A percentile compares a stretch with the other conserved stretches of the same genome.
Conservation (phyloP, 2,797 vertebrate genomes). For the Esox lucius region DNA sequence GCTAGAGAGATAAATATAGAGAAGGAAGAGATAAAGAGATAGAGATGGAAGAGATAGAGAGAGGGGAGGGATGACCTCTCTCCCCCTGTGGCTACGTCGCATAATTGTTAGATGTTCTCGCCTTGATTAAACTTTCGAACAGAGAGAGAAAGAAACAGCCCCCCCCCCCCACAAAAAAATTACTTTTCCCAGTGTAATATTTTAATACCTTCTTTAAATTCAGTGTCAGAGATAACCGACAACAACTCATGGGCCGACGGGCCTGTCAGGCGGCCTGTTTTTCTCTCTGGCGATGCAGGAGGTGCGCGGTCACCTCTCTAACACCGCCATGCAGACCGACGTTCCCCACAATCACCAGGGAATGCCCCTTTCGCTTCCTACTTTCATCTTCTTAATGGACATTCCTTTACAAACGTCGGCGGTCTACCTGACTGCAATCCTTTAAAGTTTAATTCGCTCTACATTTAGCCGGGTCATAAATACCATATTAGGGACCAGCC, state of each 20-base stretch:
- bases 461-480: conserved; percentile 98
- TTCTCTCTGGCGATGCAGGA: conserved; percentile 52
- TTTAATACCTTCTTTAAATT: conserved; percentile 70
- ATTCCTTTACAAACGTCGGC: conserved; percentile 83
- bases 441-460: conserved; percentile 99
- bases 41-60: not conserved
- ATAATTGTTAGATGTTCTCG: conserved; percentile 59
- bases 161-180: not conserved
- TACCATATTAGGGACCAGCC: conserved; percentile 95
- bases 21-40: not conserved
- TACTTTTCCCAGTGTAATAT: conserved; percentile 48
- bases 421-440: conserved; percentile 95
- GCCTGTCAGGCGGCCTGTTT: conserved; percentile 47
- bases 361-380: conserved; percentile 59
- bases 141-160: not conserved
- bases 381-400: conserved; percentile 97
- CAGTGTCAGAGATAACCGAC: conserved; percentile 24
- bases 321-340: conserved; percentile 66
- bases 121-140: conserved; percentile 44
- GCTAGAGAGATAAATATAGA: too few species aligned
- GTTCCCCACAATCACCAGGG: conserved; percentile 71
- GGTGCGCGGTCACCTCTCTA: conserved; percentile 70
- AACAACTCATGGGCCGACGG: conserved; percentile 39
- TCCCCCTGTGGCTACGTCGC: conserved; percentile 32
- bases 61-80: conserved; percentile 17